phyloP scores from a whole-genome alignment of 2,797 vertebrate species.

The Trematomus bernacchii region DNA sequence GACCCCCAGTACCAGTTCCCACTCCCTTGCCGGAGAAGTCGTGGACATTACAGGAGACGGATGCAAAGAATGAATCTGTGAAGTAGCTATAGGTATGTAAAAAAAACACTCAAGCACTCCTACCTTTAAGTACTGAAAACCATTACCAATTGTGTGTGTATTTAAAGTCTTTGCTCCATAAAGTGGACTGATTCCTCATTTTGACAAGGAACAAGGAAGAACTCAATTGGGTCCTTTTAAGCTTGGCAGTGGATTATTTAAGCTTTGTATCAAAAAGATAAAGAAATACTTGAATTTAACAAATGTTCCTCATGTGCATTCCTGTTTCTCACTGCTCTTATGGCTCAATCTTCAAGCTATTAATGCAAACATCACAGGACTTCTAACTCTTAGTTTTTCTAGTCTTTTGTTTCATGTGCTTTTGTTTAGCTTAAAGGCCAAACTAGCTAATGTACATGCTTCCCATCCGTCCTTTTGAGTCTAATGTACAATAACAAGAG shows the following conservation, averaged over 20 bases:
- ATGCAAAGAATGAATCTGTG: constrained; percentile 8
- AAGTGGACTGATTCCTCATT: constrained; percentile 4
- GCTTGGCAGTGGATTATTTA: constrained; percentile 4
- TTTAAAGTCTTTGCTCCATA: constrained; percentile 19
- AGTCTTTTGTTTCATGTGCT: constrained; percentile 33
- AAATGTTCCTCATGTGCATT: constrained; percentile 27
- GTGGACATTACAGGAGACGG: constrained; percentile 22
- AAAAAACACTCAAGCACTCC: constrained; percentile 20
- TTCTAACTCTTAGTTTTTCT: constrained; percentile 17
- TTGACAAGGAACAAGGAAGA: constrained; percentile 18
- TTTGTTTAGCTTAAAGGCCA: constrained; percentile 29
- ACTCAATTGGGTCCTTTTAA: background rate
- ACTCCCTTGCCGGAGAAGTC: constrained; percentile 25
- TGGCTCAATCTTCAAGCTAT: constrained; percentile 39
- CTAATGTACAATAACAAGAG: constrained; percentile 18
- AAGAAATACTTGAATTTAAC: constrained; percentile 13
- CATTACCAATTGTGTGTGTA: constrained; percentile 3
- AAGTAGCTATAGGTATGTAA: constrained; percentile 10
- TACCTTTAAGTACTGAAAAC: background rate
- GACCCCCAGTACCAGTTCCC: constrained; percentile 46
- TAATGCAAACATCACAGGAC: constrained; percentile 21
- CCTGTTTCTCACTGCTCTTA: constrained; percentile 24
- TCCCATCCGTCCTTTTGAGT: constrained; percentile 10
- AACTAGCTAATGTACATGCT: background rate
- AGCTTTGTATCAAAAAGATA: constrained; percentile 37